Percentiles rank a stretch among this genome's conserved stretches.
Conservation (phyloP, 2,797 vertebrate genomes). For the Schizopygopsis malacanthus region DNA sequence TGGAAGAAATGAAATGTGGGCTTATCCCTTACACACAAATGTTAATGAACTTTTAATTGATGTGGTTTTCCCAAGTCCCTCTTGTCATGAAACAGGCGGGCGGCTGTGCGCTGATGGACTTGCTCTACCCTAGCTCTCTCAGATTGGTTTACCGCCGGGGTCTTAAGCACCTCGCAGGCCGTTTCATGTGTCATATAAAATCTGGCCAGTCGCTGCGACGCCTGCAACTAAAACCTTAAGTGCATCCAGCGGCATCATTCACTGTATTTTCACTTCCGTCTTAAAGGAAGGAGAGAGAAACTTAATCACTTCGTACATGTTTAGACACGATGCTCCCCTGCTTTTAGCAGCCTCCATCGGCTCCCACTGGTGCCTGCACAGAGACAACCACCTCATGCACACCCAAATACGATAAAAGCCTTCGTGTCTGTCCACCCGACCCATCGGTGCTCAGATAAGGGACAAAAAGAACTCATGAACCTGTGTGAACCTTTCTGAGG, state of each 20-base stretch:
- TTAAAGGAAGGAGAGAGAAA: conserved; percentile 85
- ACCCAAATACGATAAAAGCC: conserved; percentile 68
- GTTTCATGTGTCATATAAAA: conserved; percentile 91
- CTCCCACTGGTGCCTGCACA: conserved; percentile 67
- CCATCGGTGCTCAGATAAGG: conserved; percentile 47
- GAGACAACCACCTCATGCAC: conserved; percentile 69
- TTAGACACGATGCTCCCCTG: conserved; percentile 70
- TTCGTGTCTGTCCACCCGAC: conserved; percentile 57
- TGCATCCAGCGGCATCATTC: conserved; percentile 90
- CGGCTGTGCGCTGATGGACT: conserved; percentile 78
- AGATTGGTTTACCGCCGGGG: conserved; percentile 60
- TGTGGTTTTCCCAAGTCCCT: conserved; percentile 78
- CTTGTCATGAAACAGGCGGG: conserved; percentile 82
- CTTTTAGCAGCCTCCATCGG: conserved; percentile 74
- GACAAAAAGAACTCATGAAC: conserved; percentile 32
- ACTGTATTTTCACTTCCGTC: conserved; percentile 83
- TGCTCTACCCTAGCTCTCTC: conserved; percentile 46
- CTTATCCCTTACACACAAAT: conserved; percentile 72
- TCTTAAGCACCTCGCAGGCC: conserved; percentile 85
- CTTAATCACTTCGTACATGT: conserved; percentile 81
- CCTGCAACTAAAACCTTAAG: conserved; percentile 97
- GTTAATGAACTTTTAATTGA: conserved; percentile 86
- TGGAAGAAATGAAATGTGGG: conserved; percentile 79
- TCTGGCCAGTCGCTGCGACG: conserved; percentile 86
- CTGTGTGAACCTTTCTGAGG: conserved; percentile 35